Evolutionary conservation across 2,113 vertebrate genomes (phyloP), one percentile per base, ranked within the genome.

Genomic region (Brevimyrus niger): DNA sequence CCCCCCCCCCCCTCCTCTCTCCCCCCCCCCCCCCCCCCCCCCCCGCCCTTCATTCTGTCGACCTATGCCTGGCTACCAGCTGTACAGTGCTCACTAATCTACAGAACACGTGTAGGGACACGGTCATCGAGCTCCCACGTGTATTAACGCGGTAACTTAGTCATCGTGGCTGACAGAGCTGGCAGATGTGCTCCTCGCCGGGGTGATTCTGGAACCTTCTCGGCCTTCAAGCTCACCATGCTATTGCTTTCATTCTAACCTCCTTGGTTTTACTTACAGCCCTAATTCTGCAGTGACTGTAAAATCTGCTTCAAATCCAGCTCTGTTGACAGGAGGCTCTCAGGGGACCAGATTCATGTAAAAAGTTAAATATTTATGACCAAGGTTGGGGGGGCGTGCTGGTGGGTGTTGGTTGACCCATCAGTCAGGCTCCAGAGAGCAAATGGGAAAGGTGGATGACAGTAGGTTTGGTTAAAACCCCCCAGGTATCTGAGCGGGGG

Each of bases 331-430:
- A 89, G 88, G 48, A 27, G 9, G 46, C 44, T 65, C 89, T 50
- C 35, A n/a, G 47, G 35, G 50, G 42, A 73, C 1, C n/a, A 42
- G 58, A 87, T 87, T 90, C 50, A 87, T 90, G 47, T 80, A 53
- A 87, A 76, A 76, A 31, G 65, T 88, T 76, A 88, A 88, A 87
- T 89, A 86, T 89, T 89, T 89, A 89, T 48, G 84, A 23, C 19
- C 23, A 44, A 85, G 27, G 2, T n/a, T 19, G 21, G 53, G 21
- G 21, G 23, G 19, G 55, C 0, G 46, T 13, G 89, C 3, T 23
- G 17, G 58, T 27, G 17, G 85, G 65, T 47, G 84, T n/a, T 61
- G 46, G 35, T 31, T 23, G 73, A 47, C 47, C 73, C 15, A 65
- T 44, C 61, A 88, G 65, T 88, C 48, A 35, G 21, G 73, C 46